phyloP scores from a whole-genome alignment of 1,140 invertebrate species.

The Leptopilina boulardi region DNA sequence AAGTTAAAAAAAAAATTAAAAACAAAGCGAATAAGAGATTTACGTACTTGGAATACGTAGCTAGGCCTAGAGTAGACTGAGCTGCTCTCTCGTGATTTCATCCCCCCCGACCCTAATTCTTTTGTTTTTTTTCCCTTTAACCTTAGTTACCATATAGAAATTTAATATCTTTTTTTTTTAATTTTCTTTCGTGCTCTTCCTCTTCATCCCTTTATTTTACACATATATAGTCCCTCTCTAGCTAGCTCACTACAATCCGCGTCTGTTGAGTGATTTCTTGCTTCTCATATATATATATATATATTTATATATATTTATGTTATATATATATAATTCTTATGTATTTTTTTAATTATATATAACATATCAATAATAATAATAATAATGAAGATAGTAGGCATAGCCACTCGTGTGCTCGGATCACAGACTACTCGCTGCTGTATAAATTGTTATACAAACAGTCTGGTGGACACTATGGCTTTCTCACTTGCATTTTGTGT shows the following conservation, averaged over 20 bases:
- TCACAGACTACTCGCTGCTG: conserved; percentile 76
- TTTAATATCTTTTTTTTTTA: conserved; percentile 58
- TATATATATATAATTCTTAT: conserved; percentile 59
- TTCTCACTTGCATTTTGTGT: conserved; percentile 60
- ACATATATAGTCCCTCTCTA: conserved; percentile 68
- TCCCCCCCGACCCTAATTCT: conserved; percentile 50
- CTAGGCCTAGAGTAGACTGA: conserved; percentile 68
- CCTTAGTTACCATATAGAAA: conserved; percentile 62
- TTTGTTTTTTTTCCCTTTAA: conserved; percentile 57
- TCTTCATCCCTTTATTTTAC: conserved; percentile 57
- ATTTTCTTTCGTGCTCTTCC: conserved; percentile 51
- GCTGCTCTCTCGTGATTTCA: conserved; percentile 58
- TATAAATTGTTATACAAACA: conserved; percentile 70
- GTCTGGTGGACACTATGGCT: conserved; percentile 75
- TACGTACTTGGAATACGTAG: conserved; percentile 49
- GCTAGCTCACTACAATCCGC: conserved; percentile 66
- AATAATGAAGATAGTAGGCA: conserved; percentile 75
- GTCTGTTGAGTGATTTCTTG: conserved; percentile 50
- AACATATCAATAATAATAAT: conserved; percentile 52
- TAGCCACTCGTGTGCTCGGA: conserved; percentile 75
- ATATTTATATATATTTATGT: conserved; percentile 62
- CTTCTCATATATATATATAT: conserved; percentile 63
- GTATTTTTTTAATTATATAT: conserved; percentile 39
- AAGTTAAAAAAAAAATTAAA: conserved; percentile 45
- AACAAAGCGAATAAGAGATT: conserved; percentile 48